Conservation (phyloP, 2,797 vertebrate species). For the Cephalopachus bancanus region DNA sequence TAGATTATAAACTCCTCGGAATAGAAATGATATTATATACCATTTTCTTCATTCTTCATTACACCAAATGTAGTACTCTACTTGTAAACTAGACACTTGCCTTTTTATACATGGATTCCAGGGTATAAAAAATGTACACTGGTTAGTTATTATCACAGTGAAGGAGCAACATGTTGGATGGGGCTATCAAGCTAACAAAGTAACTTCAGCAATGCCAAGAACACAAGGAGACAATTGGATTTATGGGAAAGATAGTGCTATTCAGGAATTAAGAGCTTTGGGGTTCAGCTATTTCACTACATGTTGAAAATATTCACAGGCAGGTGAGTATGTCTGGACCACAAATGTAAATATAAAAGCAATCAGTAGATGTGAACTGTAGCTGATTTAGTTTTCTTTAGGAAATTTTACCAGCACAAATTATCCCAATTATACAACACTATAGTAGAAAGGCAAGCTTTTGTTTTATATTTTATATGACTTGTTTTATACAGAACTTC, state of each 20-base stretch:
- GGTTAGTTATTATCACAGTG: slow-evolving; percentile 21
- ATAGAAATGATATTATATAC: not conserved
- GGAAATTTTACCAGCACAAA: not conserved
- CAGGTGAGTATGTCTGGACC: not conserved
- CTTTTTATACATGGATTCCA: not conserved
- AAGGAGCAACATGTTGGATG: not conserved
- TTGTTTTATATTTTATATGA: not conserved
- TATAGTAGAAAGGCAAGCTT: not conserved
- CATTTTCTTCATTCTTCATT: slow-evolving; percentile 9
- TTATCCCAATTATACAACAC: not conserved
- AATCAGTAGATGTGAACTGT: not conserved
- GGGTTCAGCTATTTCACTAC: not conserved
- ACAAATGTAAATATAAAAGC: not conserved
- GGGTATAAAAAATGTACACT: not conserved
- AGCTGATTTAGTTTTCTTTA: not conserved
- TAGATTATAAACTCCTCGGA: not conserved
- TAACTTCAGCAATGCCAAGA: slow-evolving; percentile 11
- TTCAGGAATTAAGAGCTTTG: not conserved
- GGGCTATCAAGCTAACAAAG: not conserved
- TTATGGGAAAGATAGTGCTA: not conserved
- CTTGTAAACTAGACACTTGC: not conserved
- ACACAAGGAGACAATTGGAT: not conserved
- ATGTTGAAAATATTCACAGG: not conserved
- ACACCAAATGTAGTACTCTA: not conserved
- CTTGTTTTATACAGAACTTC: not conserved